phyloP scores from a whole-genome alignment of 2,888 invertebrate species.

The Drosophila infuscata region DNA sequence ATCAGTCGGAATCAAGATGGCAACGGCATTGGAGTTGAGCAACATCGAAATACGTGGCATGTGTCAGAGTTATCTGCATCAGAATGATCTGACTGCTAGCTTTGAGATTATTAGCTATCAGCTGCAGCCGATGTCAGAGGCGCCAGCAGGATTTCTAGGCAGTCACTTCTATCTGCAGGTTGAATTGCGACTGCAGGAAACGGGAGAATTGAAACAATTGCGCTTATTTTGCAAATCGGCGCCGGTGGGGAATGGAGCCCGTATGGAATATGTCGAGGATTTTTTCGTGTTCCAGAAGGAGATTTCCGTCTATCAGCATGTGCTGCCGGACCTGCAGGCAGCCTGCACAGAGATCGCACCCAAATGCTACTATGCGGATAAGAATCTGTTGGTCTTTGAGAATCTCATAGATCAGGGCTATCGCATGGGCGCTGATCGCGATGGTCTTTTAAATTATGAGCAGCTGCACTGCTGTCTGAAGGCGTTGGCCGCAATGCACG shows the following conservation, averaged over 20 bases:
- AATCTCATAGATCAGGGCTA: constrained; percentile 83
- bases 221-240: constrained; percentile 87
- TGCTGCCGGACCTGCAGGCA: constrained; percentile 84
- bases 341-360: constrained; percentile 79
- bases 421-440: constrained; percentile 75
- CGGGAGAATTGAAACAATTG: constrained; percentile 58
- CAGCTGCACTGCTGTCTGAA: constrained; percentile 84
- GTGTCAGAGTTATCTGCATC: constrained; percentile 66
- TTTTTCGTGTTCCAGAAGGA: constrained; percentile 86
- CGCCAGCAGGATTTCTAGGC: constrained; percentile 81
- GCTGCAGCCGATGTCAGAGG: constrained; percentile 70
- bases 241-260: constrained; percentile 86
- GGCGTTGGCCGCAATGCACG: constrained; percentile 85
- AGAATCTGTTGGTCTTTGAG: constrained; percentile 85
- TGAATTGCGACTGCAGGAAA: constrained; percentile 53
- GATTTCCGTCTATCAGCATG: constrained; percentile 84
- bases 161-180: constrained; percentile 80
- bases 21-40: constrained; percentile 63
- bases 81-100: constrained; percentile 37
- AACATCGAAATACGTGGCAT: constrained; percentile 64
- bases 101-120: constrained; percentile 73
- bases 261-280: constrained; percentile 86
- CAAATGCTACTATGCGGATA: constrained; percentile 84
- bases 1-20: constrained; percentile 59
- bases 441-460: constrained; percentile 81